Evolutionary conservation across 2,888 invertebrate genomes (phyloP).

Genomic region (Sphinx pinastri): DNA sequence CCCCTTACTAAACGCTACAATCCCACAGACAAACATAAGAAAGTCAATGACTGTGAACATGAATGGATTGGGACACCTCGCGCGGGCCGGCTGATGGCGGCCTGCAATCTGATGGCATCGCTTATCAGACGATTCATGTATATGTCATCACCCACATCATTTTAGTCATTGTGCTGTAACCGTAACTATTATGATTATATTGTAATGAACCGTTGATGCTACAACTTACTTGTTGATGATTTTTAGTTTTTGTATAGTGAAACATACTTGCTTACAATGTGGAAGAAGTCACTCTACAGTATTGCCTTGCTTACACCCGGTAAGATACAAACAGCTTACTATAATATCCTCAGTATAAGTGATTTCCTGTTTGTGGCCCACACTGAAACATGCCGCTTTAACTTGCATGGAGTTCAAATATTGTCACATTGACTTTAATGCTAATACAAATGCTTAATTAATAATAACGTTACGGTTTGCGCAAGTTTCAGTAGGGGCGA

Average conservation of each 20-base stretch:
- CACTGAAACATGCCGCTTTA: slow-evolving; percentile 73
- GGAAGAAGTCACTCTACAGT: slow-evolving; percentile 84
- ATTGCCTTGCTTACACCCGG: slow-evolving; percentile 84
- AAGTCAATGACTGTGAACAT: slow-evolving; percentile 10
- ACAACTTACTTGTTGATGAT: slow-evolving; percentile 77
- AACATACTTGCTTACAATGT: slow-evolving; percentile 83
- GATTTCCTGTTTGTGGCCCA: slow-evolving; percentile 73
- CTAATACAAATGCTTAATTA: slow-evolving; percentile 35
- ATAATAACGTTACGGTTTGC: slow-evolving; percentile 41
- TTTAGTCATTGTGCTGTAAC: slow-evolving; percentile 79
- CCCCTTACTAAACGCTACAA: slow-evolving; percentile 18
- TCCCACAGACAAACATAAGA: slow-evolving; percentile 11
- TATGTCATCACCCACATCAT: slow-evolving; percentile 72
- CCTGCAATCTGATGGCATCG: slow-evolving; percentile 49
- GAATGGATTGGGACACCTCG: slow-evolving; percentile 25
- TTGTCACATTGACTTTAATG: slow-evolving; percentile 18
- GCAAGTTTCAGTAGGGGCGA: slow-evolving; percentile 76
- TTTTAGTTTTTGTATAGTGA: slow-evolving; percentile 81
- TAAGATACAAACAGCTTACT: slow-evolving; percentile 83
- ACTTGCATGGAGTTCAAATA: slow-evolving; percentile 52
- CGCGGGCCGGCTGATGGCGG: slow-evolving; percentile 32
- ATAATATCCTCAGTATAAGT: slow-evolving; percentile 82
- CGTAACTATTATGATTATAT: slow-evolving; percentile 64
- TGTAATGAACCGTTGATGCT: slow-evolving; percentile 80
- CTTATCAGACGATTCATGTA: slow-evolving; percentile 62